Evolutionary conservation across 1,140 invertebrate species (phyloP).

Genomic region (Drosophila ambigua): DNA sequence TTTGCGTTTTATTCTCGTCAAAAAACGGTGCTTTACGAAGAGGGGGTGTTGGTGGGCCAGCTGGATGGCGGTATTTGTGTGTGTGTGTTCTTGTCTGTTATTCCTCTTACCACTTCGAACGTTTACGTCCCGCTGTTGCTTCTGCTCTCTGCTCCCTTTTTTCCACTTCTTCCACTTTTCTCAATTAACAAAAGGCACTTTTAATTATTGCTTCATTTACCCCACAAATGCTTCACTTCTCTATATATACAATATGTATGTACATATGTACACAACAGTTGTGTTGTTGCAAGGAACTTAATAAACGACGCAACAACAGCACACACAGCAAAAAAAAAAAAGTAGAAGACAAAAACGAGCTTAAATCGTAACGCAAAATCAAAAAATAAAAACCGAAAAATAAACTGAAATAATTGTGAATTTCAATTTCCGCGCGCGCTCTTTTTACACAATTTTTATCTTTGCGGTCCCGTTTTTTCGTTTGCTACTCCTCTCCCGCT

Average conservation of each 20-base stretch:
- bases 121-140: slow-evolving; percentile 57
- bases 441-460: slow-evolving; percentile 28
- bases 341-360: slow-evolving; percentile 13
- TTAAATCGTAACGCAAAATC: slow-evolving; percentile 33
- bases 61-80: slow-evolving; percentile 2
- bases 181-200: slow-evolving; percentile 79
- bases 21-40: slow-evolving; percentile 31
- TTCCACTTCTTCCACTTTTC: slow-evolving; percentile 39
- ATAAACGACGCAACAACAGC: slow-evolving; percentile 48
- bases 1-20: slow-evolving; percentile 4
- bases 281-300: slow-evolving; percentile 67
- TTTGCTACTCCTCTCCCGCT: slow-evolving; percentile 30
- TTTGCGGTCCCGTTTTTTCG: slow-evolving; percentile 23
- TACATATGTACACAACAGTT: slow-evolving; percentile 39
- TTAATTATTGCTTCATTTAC: slow-evolving; percentile 78
- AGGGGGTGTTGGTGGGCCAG: slow-evolving; percentile 17
- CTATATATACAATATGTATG: slow-evolving; percentile 39
- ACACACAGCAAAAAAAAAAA: slow-evolving; percentile 38
- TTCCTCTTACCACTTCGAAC: slow-evolving; percentile 68
- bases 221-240: slow-evolving; percentile 32
- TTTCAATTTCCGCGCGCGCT: slow-evolving; percentile 45
- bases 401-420: slow-evolving; percentile 43
- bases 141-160: slow-evolving; percentile 37
- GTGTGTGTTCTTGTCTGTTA: slow-evolving; percentile 13
- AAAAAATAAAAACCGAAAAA: slow-evolving; percentile 37